phyloP scores from a whole-genome alignment of 2,797 vertebrate species.

The Tympanoctomys barrerae region DNA sequence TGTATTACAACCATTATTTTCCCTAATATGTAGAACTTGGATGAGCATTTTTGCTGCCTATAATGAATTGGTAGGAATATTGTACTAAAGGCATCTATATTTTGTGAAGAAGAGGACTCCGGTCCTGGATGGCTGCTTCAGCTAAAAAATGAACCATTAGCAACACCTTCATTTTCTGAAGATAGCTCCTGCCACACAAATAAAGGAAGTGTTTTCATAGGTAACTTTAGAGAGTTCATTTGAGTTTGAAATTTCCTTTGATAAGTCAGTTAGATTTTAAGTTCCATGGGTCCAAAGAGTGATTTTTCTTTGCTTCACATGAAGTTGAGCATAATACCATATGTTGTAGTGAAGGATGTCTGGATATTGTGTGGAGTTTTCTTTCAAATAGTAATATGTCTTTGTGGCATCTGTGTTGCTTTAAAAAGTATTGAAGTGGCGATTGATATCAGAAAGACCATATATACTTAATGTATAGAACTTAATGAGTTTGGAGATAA shows the following conservation, averaged over 20 bases:
- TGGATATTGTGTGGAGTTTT: conserved; percentile 15
- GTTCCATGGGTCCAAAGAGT: neutral
- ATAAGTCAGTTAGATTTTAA: conserved; percentile 33
- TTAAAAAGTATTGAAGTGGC: neutral
- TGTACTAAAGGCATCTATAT: neutral
- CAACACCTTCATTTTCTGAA: neutral
- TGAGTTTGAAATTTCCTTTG: conserved; percentile 2
- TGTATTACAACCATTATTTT: neutral
- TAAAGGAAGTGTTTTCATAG: neutral
- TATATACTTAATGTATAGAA: neutral
- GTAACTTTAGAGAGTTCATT: conserved; percentile 6
- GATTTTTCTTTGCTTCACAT: conserved; percentile 27
- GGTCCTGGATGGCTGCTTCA: neutral
- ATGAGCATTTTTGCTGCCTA: neutral
- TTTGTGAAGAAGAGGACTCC: neutral
- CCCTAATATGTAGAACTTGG: neutral
- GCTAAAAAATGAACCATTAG: neutral
- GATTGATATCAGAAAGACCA: neutral
- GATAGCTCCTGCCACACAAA: neutral
- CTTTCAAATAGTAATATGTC: neutral
- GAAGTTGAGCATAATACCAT: neutral
- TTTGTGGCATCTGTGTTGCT: neutral
- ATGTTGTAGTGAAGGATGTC: neutral
- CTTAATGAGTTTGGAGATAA: neutral
- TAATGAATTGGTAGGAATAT: neutral